Evolutionary conservation across 2,797 vertebrate genomes (phyloP), one percentile per base, ranked within the genome.

Genomic region (Eurystomus glaucurus): DNA sequence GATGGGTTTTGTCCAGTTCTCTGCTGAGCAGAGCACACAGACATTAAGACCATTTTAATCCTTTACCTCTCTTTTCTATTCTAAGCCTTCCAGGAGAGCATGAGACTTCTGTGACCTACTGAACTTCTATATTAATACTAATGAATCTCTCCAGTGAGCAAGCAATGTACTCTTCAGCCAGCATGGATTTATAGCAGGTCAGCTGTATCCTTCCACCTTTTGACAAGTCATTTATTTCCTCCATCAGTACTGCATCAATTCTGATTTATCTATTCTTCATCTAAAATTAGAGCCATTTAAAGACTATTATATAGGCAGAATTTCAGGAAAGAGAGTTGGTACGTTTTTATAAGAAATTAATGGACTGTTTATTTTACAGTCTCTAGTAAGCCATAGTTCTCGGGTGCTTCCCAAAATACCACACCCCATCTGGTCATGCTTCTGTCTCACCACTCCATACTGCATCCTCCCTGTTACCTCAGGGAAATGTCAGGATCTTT

Each of bases 71-170:
- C 31, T 71, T 35, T 87, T 78, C 94, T 96, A 41, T 68, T 89
- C 64, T 90, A 85, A 94, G 78, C 58, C 60, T 93, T 95, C 69
- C 62, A 92, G 68, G 60, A 95, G 28, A 81, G 57, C 71, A 79
- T 76, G 77, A 92, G 85, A 61, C 65, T 91, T 76, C 41, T 54
- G 39, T 94, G 94, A 95, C 93, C 90, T 96, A 88, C 69, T 96
- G 93, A 97, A 95, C 86, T 92, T 91, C 71, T 87, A 3, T 96
- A 85, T 83, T 97, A 91, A 76, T 93, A 76, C 75, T 97, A 90
- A 95, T 70, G 35, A 93, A 90, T 91, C 82, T 83, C 66, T 91
- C 45, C 58, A 64, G 81, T 39, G 71, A 90, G 75, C 76, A 90
- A 89, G 79, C 79, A 94, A 64, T 5, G 19, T 76, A 21, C 61